Base-by-base conservation (phyloP, 1,140 invertebrate species). In the Chelonus insularis region DNA sequence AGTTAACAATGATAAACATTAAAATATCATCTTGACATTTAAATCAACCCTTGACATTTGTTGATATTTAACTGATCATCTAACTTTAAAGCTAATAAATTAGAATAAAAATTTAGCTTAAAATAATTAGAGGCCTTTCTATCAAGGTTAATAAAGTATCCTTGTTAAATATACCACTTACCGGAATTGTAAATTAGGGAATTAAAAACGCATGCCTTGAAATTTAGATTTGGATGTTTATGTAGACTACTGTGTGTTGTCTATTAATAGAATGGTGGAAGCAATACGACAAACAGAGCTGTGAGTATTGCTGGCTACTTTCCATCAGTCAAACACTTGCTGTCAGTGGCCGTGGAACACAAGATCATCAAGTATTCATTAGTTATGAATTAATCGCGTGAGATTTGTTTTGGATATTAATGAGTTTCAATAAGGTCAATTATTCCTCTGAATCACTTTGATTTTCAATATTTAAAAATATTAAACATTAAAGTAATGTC, bases 21-120 rank as follows among this genome's bases (percentile, higher is more conserved):
- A 74, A 78, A 77, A 77, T 78, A 77, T 68, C 62, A 45, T 29
- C 68, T 71, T 69, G 73, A 78, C 70, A 71, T 73, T 77, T 74
- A 63, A 56, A 74, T 66, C 37, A 48, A 56, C 60, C 55, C 50
- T 68, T 68, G 67, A 67, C 61, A 63, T 77, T 73, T 77, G 75
- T 78, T 74, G 7, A 29, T 29, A 29, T 37, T 37, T 12, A 37
- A 7, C 25, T 29, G 25, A 7, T 29, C 25, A 29, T 29, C 7
- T 29, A 29, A 29, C 25, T 29, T 29, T 29, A 29, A 4, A 29
- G 25, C 25, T 7, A 29, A 29, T 29, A 29, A 29, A n/a, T n/a
- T n/a, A n/a, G n/a, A n/a, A n/a, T n/a, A n/a, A n/a, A n/a, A n/a
- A n/a, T n/a, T n/a, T n/a, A n/a, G n/a, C n/a, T n/a, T n/a, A n/a